Conservation (phyloP, 2,113 vertebrate genomes). For the Apus apus region DNA sequence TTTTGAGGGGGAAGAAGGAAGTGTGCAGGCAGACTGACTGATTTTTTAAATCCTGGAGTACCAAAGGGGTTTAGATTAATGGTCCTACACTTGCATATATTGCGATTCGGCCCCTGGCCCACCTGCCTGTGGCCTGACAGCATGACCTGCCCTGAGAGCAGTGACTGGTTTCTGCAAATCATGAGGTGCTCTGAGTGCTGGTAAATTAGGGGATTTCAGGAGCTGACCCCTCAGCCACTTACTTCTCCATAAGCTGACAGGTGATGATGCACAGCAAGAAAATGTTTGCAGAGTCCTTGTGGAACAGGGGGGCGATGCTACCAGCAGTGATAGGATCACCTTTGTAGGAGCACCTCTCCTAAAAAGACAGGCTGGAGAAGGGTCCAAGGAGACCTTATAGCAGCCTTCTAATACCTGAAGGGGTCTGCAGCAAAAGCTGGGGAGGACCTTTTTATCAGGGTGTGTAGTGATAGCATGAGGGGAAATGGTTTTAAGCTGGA, state of each 20-base stretch:
- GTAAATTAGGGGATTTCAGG: not conserved
- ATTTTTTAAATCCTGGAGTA: not conserved
- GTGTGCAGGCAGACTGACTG: not conserved
- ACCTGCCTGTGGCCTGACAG: not conserved
- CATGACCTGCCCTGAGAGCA: not conserved
- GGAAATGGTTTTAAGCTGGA: no score
- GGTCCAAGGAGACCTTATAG: no score
- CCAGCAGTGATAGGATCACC: rapidly evolving
- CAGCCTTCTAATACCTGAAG: no score
- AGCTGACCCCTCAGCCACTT: not conserved
- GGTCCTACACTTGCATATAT: not conserved
- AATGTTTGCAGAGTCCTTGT: not conserved
- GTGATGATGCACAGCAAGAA: not conserved
- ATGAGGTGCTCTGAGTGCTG: not conserved
- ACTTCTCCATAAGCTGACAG: not conserved
- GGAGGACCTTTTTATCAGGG: no score
- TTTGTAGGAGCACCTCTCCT: no score
- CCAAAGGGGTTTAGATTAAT: not conserved
- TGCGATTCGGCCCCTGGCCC: not conserved
- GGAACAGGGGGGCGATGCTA: not conserved
- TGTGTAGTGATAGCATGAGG: no score
- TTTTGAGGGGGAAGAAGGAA: not conserved
- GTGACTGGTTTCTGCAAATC: not conserved
- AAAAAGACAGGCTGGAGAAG: no score
- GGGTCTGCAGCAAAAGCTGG: no score